These are phyloP conservation scores for Drosophila virilis DNA, from an alignment of 1,140 invertebrate genomes.

Conservation along the genomic window DNA sequence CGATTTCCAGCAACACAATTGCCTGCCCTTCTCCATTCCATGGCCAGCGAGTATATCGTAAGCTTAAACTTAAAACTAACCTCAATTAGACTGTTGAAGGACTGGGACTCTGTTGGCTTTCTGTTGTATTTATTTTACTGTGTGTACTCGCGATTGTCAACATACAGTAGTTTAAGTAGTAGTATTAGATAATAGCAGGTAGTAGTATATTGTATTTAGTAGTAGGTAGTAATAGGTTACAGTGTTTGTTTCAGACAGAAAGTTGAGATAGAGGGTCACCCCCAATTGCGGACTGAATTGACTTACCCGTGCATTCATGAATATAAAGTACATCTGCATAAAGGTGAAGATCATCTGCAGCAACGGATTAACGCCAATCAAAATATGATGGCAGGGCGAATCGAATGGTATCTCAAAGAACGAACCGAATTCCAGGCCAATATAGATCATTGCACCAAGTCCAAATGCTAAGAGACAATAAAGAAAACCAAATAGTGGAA, in stretches of 20 bases:
- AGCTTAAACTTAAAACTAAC: slow-evolving; percentile 65
- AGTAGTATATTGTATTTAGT: slow-evolving; percentile 42
- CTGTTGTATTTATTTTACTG: slow-evolving; percentile 36
- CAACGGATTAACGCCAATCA: slow-evolving; percentile 95
- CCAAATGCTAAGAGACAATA: slow-evolving; percentile 92
- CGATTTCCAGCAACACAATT: neutral
- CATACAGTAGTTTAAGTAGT: slow-evolving; percentile 57
- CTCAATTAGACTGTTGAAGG: slow-evolving; percentile 47
- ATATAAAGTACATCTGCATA: slow-evolving; percentile 99
- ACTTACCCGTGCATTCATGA: slow-evolving; percentile 98
- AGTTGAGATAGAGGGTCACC: slow-evolving; percentile 1
- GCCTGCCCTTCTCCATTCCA: neutral
- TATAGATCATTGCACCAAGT: slow-evolving; percentile 98
- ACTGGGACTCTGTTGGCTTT: slow-evolving; percentile 42
- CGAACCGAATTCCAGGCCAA: slow-evolving; percentile 96
- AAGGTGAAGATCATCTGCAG: slow-evolving; percentile 98
- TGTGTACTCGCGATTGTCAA: slow-evolving; percentile 59
- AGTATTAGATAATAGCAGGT: slow-evolving; percentile 46
- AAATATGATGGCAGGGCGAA: slow-evolving; percentile 94
- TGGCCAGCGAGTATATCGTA: slow-evolving; percentile 16
- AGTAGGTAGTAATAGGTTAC: slow-evolving; percentile 58
- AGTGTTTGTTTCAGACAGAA: slow-evolving; percentile 53
- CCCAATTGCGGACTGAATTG: slow-evolving; percentile 17
- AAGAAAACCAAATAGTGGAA: slow-evolving; percentile 6
- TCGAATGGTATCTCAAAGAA: slow-evolving; percentile 96